Evolutionary conservation across 2,113 vertebrate genomes (phyloP), one percentile per base, ranked within the genome.

Genomic region (Muntiacus reevesi): DNA sequence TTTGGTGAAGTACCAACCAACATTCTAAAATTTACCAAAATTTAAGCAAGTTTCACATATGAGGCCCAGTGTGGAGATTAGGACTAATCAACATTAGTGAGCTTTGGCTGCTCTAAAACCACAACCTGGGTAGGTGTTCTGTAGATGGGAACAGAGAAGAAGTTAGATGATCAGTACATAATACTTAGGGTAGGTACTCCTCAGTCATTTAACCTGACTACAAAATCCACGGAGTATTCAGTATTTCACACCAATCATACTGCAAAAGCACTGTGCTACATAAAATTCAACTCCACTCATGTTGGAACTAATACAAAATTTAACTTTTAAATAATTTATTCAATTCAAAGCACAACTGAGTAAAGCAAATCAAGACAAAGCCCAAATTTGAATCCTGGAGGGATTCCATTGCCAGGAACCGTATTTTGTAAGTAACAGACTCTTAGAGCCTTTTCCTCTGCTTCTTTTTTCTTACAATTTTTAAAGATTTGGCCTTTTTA

Each of bases 331-430:
- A 47, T 94, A 71, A 71, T 6, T 12, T 81, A 92, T 28, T 89
- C 30, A 88, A 71, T 94, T 93, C 45, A 89, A 89, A 97, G 30
- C 52, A 94, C n/a, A 89, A 87, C 4, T 40, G 25, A 93, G 86
- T 87, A 86, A 89, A 91, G 43, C 52, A 82, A 76, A 92, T 36
- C 47, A 89, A 94, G 87, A 90, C 84, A 81, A 98, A 93, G 57
- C 43, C 88, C 88, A 95, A 74, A 87, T 55, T 1, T 67, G 64
- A 93, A 94, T 89, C 64, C 74, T 23, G 27, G 45, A 87, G 55
- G 71, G 33, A 95, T 30, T 94, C 83, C 33, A 87, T 5, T 64
- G 67, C 27, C 71, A 57, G 45, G 40, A 93, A 87, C 14, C 87
- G 27, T 47, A 55, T 54, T 96, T 64, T 19, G 1, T 54, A 89